A percentile compares a stretch with the other conserved stretches of the same genome.
These are phyloP conservation scores for Sphenodon punctatus DNA, from an alignment of 2,797 vertebrate genomes.

Conservation along the genomic window DNA sequence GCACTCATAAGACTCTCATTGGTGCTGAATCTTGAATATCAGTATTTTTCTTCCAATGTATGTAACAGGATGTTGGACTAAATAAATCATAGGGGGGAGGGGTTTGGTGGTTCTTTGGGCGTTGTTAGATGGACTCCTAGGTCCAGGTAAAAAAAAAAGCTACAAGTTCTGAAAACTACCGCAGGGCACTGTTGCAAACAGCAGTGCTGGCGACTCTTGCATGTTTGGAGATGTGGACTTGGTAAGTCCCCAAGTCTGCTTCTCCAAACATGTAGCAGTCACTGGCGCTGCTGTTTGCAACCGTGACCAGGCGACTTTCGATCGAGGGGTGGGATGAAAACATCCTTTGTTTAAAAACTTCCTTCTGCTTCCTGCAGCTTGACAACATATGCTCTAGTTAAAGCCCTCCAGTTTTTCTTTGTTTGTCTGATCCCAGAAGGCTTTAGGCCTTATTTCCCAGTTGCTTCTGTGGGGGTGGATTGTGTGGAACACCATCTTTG, in stretches of 20 bases:
- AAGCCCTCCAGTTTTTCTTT: background rate
- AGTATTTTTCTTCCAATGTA: background rate
- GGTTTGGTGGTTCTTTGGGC: background rate
- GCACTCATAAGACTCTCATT: background rate
- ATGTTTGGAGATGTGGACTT: no score
- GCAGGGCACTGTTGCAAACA: no score
- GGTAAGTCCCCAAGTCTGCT: no score
- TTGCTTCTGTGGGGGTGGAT: background rate
- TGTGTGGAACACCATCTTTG: background rate
- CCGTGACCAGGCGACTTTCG: no score
- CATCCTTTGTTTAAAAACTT: no score
- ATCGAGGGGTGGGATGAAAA: no score
- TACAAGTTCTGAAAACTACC: no score
- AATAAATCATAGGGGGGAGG: rapidly evolving
- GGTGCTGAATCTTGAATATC: background rate
- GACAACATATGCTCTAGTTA: background rate
- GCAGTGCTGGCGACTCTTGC: no score
- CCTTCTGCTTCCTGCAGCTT: background rate
- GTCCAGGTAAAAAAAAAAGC: no score
- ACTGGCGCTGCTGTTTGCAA: no score
- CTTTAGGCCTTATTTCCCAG: background rate
- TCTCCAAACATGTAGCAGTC: no score
- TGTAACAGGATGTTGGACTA: background rate
- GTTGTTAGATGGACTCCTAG: no score
- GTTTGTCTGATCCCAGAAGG: background rate